Percentiles rank a stretch among this genome's conserved stretches.
These are phyloP conservation scores for Meghimatium bilineatum DNA, from an alignment of 2,888 invertebrate species.

Conservation along the genomic window DNA sequence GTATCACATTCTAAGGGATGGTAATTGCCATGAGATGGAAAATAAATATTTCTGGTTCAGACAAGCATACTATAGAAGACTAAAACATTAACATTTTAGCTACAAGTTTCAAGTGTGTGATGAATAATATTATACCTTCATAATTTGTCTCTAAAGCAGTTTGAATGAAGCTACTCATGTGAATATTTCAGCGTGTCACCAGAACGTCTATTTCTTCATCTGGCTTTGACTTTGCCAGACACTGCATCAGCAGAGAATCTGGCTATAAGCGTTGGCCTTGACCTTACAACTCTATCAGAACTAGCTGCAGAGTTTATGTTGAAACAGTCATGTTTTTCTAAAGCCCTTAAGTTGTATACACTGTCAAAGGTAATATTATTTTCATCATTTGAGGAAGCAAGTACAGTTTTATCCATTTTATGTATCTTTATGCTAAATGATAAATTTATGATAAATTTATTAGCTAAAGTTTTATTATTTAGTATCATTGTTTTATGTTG, in stretches of 20 bases:
- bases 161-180: not conserved
- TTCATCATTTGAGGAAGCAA: no score
- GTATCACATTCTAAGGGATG: no score
- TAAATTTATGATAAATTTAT: no score
- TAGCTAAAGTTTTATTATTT: no score
- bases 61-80: no score
- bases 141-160: not conserved
- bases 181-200: slow-evolving; percentile 66
- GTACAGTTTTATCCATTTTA: not conserved
- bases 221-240: slow-evolving; percentile 80
- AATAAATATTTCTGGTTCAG: no score
- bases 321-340: slow-evolving; percentile 84
- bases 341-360: slow-evolving; percentile 88
- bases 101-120: no score
- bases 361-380: slow-evolving; percentile 82
- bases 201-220: slow-evolving; percentile 80
- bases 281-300: slow-evolving; percentile 84
- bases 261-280: slow-evolving; percentile 80
- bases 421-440: not conserved
- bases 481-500: no score
- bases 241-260: slow-evolving; percentile 81
- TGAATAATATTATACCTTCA: no score
- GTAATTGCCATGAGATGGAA: no score
- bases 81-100: no score
- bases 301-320: slow-evolving; percentile 89